These are phyloP conservation scores for Clusia tigrina DNA, from an alignment of 2,888 invertebrate genomes.

Conservation along the genomic window DNA sequence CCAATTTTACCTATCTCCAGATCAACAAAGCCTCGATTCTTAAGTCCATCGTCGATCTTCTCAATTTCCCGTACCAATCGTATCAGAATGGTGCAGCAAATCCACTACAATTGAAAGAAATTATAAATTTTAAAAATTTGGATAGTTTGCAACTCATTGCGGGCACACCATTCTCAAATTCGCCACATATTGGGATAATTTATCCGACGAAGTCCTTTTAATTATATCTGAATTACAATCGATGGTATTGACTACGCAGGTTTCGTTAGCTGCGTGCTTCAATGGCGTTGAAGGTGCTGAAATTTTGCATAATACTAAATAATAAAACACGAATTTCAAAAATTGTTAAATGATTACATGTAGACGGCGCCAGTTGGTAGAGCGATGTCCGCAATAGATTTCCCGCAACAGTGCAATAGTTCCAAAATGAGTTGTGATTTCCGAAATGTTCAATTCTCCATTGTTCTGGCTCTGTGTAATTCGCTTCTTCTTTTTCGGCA, in stretches of 20 bases:
- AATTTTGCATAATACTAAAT: too few relatives aligned
- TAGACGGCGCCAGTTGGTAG: conserved; percentile 61
- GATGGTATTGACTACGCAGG: conserved; percentile 54
- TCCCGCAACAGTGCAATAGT: conserved; percentile 62
- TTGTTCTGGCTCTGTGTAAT: too few relatives aligned
- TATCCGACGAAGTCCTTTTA: conserved; percentile 66
- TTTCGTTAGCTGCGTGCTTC: conserved; percentile 56
- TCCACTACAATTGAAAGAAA: conserved; percentile 75
- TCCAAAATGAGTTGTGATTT: conserved; percentile 64
- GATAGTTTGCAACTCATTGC: conserved; percentile 5
- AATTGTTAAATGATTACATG: conserved; percentile 32
- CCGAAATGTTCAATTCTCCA: too few relatives aligned
- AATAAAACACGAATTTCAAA: neutral
- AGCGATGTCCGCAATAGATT: conserved; percentile 59
- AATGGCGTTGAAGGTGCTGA: conserved; percentile 51
- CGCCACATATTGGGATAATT: conserved; percentile 80
- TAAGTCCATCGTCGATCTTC: conserved; percentile 74
- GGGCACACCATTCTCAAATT: conserved; percentile 74
- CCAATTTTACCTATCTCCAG: conserved; percentile 75
- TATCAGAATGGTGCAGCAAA: conserved; percentile 82
- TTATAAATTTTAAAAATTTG: neutral
- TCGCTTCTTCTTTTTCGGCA: conserved; percentile 49
- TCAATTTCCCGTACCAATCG: conserved; percentile 79
- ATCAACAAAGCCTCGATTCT: conserved; percentile 74
- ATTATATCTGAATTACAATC: conserved; percentile 63